Evolutionary conservation across 2,797 vertebrate species (phyloP).

Genomic region (Clarias laeviceps): DNA sequence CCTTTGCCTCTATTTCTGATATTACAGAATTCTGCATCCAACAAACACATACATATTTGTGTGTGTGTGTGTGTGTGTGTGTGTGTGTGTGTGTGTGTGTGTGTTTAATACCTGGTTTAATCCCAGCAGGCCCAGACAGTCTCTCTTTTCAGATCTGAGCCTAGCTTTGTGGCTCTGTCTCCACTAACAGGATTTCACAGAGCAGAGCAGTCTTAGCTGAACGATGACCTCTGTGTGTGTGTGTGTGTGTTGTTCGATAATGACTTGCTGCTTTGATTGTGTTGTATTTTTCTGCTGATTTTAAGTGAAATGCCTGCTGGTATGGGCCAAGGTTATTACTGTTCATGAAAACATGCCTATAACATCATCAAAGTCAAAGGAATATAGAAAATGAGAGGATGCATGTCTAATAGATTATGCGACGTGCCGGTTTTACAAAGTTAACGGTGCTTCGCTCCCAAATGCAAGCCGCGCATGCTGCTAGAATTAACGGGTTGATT

Average conservation of each 20-base stretch:
- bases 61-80: slow-evolving; percentile 30
- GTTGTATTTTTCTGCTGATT: slow-evolving; percentile 34
- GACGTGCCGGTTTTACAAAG: slow-evolving; percentile 21
- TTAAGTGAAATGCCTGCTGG: slow-evolving; percentile 24
- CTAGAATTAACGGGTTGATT: slow-evolving; percentile 20
- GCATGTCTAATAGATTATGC: slow-evolving; percentile 21
- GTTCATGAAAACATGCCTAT: slow-evolving; percentile 11
- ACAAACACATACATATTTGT: slow-evolving; percentile 19
- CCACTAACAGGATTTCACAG: slow-evolving; percentile 55
- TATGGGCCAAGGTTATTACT: slow-evolving; percentile 28
- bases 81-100: slow-evolving; percentile 31
- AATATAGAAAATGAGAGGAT: slow-evolving; percentile 20
- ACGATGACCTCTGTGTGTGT: slow-evolving; percentile 34
- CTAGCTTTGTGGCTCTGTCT: slow-evolving; percentile 51
- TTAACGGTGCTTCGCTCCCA: slow-evolving; percentile 1
- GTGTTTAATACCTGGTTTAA: slow-evolving; percentile 53
- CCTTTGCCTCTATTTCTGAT: not conserved
- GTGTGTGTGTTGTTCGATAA: slow-evolving; percentile 17
- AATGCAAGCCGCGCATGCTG: slow-evolving; percentile 3
- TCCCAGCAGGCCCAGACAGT: slow-evolving; percentile 50
- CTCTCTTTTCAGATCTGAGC: slow-evolving; percentile 41
- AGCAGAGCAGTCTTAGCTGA: slow-evolving; percentile 49
- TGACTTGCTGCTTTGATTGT: slow-evolving; percentile 11
- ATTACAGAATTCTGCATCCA: not conserved
- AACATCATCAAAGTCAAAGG: slow-evolving; percentile 27